Percentiles rank a stretch among this genome's conserved stretches.
Evolutionary conservation across 1,140 invertebrate genomes (phyloP).

Genomic region (Drosophila lini): DNA sequence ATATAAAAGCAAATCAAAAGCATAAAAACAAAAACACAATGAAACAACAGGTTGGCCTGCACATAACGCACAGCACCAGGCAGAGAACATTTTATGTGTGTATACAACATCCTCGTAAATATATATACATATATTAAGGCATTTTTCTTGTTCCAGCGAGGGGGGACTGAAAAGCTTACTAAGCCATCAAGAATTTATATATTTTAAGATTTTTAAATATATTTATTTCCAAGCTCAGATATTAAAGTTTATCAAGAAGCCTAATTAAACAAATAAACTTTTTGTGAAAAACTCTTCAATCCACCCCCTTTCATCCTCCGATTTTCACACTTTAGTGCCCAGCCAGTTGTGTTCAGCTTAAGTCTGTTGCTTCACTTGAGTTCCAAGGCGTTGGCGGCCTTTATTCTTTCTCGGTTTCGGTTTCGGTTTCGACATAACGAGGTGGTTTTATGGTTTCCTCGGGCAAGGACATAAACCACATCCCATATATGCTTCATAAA

Average conservation of each 20-base stretch:
- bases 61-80: constrained; percentile 5
- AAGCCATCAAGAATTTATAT: not conserved
- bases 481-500: constrained; percentile 32
- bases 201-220: no score
- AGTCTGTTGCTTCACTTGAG: constrained; percentile 17
- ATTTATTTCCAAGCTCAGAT: no score
- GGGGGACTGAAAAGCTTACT: not conserved
- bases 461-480: constrained; percentile 31
- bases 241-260: no score
- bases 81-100: constrained; percentile 8
- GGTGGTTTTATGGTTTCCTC: constrained; percentile 38
- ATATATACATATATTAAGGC: constrained; percentile 30
- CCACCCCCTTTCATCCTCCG: not conserved
- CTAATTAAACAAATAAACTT: no score
- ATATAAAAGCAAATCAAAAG: constrained; percentile 42
- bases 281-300: not conserved
- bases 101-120: constrained; percentile 28
- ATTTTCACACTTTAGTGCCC: constrained; percentile 17
- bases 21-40: constrained; percentile 41
- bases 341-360: constrained; percentile 1
- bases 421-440: constrained; percentile 41
- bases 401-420: constrained; percentile 11
- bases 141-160: constrained; percentile 5
- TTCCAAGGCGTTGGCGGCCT: not conserved
- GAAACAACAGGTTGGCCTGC: constrained; percentile 57